phyloP scores from a whole-genome alignment of 2,888 invertebrate species.

The Choristoneura rosaceana region DNA sequence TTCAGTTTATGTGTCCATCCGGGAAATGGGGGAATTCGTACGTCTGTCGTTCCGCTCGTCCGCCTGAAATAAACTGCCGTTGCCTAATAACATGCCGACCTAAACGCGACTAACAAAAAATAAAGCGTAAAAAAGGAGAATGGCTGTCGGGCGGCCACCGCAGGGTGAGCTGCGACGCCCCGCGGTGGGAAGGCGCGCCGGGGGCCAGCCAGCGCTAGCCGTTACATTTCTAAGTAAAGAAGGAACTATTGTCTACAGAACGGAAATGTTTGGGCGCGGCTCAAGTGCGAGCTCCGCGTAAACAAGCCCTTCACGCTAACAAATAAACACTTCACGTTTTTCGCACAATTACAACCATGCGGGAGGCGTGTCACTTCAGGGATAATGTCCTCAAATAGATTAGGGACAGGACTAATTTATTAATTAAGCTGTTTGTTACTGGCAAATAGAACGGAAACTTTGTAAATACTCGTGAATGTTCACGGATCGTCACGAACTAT shows the following conservation, averaged over 20 bases:
- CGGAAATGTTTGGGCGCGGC: conserved; percentile 17
- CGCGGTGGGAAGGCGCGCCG: neutral
- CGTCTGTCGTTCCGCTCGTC: conserved; percentile 13
- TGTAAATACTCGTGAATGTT: conserved; percentile 1
- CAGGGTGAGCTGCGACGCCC: neutral
- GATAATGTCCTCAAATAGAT: neutral
- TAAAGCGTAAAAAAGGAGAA: conserved; percentile 29
- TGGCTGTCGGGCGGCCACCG: conserved; percentile 18
- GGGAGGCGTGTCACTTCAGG: neutral
- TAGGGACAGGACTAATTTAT: neutral
- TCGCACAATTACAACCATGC: conserved; percentile 15
- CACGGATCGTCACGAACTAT: neutral
- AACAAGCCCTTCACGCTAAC: conserved; percentile 21
- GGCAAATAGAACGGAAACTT: conserved; percentile 5
- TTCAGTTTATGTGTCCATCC: conserved; percentile 17
- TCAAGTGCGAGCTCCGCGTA: conserved; percentile 10
- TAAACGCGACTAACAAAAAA: conserved; percentile 33
- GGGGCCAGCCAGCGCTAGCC: neutral
- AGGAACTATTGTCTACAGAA: conserved; percentile 33
- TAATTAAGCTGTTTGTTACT: neutral
- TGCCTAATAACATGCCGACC: conserved; percentile 27
- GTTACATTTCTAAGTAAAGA: conserved; percentile 27
- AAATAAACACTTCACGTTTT: conserved; percentile 25
- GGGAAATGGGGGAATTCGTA: conserved; percentile 8
- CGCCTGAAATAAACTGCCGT: conserved; percentile 23